Conservation (phyloP, 2,113 vertebrate genomes). For the Cichladusa arquata region DNA sequence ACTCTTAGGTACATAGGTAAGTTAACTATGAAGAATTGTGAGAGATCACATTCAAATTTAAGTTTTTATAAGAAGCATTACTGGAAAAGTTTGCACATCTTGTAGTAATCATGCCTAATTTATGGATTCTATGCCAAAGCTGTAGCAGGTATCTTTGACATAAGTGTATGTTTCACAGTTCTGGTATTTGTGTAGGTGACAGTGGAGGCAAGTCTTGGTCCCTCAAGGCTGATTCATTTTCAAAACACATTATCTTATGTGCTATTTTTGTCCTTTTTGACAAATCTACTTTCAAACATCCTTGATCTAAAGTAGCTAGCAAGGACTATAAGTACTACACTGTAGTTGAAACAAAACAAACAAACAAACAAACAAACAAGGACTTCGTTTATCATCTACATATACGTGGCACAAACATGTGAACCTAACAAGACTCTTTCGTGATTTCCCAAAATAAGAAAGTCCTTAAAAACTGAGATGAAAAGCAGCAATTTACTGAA, state of each 20-base stretch:
- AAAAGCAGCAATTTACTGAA: not conserved
- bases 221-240: not conserved
- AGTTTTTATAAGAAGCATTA: not conserved
- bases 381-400: not conserved
- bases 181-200: not conserved
- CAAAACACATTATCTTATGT: not conserved
- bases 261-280: not conserved
- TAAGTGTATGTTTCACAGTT: not conserved
- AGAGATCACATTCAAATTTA: not conserved
- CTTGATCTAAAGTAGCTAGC: not conserved
- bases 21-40: not conserved
- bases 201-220: not conserved
- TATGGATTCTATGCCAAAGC: not conserved
- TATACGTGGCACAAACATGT: not conserved
- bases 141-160: not conserved
- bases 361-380: not conserved
- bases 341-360: not conserved
- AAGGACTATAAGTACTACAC: not conserved
- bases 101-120: not conserved
- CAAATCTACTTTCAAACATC: not conserved
- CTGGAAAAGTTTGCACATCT: not conserved
- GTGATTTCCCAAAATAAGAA: not conserved
- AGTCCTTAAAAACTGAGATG: not conserved
- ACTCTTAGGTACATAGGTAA: not conserved
- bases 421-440: not conserved